Conservation (phyloP, 2,113 vertebrate genomes). For the Neotoma lepida region DNA sequence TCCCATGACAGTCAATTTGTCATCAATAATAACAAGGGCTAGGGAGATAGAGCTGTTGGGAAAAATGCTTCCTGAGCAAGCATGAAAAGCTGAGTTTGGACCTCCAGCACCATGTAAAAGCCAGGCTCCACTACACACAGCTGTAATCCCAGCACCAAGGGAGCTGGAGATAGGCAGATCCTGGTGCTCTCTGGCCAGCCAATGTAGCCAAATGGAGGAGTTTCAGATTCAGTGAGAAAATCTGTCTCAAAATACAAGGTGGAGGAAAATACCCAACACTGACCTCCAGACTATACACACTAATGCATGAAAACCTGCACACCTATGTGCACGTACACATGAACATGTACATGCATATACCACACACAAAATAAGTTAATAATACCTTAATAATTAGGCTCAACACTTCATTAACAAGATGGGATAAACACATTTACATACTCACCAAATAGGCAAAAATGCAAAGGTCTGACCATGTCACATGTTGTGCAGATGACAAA, state of each 20-base stretch:
- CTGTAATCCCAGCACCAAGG: not conserved
- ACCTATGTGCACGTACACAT: not conserved
- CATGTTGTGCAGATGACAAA: not conserved
- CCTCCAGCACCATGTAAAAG: not conserved
- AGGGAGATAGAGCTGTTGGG: not conserved
- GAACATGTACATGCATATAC: not conserved
- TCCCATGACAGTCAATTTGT: not conserved
- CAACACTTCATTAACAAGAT: not conserved
- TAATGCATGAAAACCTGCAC: not conserved
- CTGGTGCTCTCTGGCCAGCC: not conserved
- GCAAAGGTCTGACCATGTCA: not conserved
- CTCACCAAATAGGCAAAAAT: not conserved
- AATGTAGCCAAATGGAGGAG: not conserved
- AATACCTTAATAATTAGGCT: not conserved
- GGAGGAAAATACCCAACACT: not conserved
- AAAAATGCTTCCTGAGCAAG: not conserved
- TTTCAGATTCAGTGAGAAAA: not conserved
- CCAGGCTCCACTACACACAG: not conserved
- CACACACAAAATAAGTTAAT: not conserved
- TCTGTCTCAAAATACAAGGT: not conserved
- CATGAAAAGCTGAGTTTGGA: not conserved
- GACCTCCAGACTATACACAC: not conserved
- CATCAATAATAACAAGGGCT: not conserved
- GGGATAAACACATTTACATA: not conserved
- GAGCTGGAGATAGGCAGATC: not conserved